Conservation (phyloP, 2,797 vertebrate species). For the Halcyon smyrnensis region DNA sequence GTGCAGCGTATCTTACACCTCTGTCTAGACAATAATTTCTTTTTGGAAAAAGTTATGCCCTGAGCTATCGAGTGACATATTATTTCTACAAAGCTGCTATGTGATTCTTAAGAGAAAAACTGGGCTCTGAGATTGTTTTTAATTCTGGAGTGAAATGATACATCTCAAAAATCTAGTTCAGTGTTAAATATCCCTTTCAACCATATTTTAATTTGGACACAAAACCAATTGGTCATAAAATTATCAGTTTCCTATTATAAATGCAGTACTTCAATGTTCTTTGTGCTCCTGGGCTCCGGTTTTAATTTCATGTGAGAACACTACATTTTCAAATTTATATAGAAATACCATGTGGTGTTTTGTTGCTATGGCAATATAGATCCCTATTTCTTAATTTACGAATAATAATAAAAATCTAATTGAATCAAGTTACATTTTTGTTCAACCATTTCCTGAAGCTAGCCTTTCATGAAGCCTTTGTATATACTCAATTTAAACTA, state of each 20-base stretch:
- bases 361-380: constrained; percentile 33
- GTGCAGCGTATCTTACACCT: neutral
- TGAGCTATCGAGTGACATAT: neutral
- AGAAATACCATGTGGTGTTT: constrained; percentile 27
- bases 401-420: constrained; percentile 54
- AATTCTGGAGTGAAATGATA: neutral
- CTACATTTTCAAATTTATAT: constrained; percentile 27
- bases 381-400: neutral
- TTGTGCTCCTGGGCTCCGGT: neutral
- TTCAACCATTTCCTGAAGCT: constrained; percentile 36
- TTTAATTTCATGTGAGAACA: constrained; percentile 42
- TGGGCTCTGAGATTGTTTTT: neutral
- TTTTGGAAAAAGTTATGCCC: neutral
- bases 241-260: neutral
- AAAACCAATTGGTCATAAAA: constrained; percentile 35
- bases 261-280: constrained; percentile 1
- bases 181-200: neutral
- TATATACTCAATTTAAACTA: neutral
- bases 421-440: constrained; percentile 19
- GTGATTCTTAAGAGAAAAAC: neutral
- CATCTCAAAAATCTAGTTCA: neutral
- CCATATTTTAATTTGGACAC: neutral
- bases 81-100: neutral
- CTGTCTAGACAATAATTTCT: neutral
- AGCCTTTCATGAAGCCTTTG: neutral